Evolutionary conservation across 1,140 invertebrate species (phyloP).

Genomic region (Caenorhabditis briggsae): DNA sequence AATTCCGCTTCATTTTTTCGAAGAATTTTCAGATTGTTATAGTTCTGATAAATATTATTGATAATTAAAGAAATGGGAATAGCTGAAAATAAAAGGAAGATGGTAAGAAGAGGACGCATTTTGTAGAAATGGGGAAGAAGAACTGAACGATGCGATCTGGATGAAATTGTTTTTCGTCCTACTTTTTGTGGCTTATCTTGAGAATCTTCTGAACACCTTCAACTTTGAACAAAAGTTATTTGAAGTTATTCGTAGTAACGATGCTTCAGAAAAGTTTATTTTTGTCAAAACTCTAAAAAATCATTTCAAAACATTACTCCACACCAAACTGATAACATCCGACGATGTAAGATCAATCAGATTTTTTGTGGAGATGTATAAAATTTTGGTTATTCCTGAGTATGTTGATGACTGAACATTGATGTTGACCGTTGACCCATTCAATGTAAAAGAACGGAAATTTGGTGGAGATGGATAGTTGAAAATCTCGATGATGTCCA

Average conservation of each 20-base stretch:
- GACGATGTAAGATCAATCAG: constrained; percentile 18
- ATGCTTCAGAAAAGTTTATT: neutral
- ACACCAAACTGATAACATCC: constrained; percentile 1
- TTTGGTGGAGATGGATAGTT: constrained; percentile 32
- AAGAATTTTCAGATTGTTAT: constrained; percentile 56
- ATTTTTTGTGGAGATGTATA: neutral
- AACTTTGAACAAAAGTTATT: too few relatives aligned
- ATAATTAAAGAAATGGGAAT: constrained; percentile 19
- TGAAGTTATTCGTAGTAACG: too few relatives aligned
- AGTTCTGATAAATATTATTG: constrained; percentile 56
- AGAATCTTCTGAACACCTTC: too few relatives aligned
- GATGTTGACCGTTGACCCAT: neutral
- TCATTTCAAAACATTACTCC: neutral
- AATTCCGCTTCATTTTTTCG: constrained; percentile 46
- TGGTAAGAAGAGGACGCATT: constrained; percentile 18
- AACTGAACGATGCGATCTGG: neutral
- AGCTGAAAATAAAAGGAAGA: constrained; percentile 53
- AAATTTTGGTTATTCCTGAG: constrained; percentile 13
- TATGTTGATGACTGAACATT: constrained; percentile 22
- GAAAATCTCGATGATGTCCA: constrained; percentile 39
- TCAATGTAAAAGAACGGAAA: constrained; percentile 26
- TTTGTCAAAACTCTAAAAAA: neutral
- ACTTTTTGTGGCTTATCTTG: neutral
- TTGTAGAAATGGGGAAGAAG: neutral
- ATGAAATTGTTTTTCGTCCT: neutral